These are phyloP conservation scores for Papilio demoleus DNA, from an alignment of 2,888 invertebrate species.

Conservation along the genomic window DNA sequence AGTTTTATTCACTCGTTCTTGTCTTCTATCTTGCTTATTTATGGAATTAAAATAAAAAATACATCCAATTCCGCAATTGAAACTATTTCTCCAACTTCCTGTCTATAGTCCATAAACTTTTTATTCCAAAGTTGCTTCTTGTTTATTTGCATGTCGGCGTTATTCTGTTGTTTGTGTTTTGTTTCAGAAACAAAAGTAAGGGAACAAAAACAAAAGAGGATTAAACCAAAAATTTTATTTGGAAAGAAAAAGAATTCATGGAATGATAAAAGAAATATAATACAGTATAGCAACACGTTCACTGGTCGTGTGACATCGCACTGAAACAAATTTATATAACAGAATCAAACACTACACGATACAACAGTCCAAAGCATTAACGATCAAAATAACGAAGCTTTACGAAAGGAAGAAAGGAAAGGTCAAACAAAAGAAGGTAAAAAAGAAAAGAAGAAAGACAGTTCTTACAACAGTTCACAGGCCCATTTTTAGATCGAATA, in stretches of 20 bases:
- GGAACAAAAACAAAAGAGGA: conserved; percentile 54
- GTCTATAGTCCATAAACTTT: too few species aligned
- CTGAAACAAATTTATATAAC: conserved; percentile 47
- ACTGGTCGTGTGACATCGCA: conserved; percentile 45
- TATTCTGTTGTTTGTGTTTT: neutral
- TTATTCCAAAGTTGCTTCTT: neutral
- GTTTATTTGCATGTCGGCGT: neutral
- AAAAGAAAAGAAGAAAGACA: too few species aligned
- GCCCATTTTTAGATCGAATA: too few species aligned
- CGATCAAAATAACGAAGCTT: neutral
- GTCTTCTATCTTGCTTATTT: neutral
- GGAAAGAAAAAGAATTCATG: conserved; percentile 17
- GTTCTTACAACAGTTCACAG: too few species aligned
- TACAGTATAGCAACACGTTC: conserved; percentile 33
- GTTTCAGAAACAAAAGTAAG: conserved; percentile 54
- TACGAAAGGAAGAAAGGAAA: neutral
- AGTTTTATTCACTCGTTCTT: neutral
- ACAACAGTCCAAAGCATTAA: neutral
- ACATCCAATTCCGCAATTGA: neutral
- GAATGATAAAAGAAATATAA: neutral
- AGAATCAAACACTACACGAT: conserved; percentile 23
- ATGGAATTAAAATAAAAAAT: neutral
- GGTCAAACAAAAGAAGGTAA: neutral
- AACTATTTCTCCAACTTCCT: neutral
- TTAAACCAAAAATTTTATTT: conserved; percentile 40